Evolutionary conservation across 2,888 invertebrate genomes (phyloP).

Genomic region (Zaprionus lineosus): DNA sequence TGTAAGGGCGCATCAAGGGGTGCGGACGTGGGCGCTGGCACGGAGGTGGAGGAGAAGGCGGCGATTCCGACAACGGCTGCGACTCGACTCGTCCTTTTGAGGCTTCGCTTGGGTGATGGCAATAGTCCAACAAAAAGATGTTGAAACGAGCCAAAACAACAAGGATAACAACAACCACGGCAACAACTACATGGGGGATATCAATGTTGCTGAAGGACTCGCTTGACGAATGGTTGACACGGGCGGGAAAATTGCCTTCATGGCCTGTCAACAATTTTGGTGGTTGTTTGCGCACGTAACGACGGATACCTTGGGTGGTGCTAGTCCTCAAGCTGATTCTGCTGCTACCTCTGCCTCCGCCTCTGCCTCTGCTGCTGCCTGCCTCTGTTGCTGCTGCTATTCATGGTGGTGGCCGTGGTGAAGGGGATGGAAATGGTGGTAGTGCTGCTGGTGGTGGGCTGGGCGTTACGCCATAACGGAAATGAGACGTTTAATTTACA

Average conservation of each 20-base stretch:
- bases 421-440: background rate
- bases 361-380: no score
- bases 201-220: constrained; percentile 51
- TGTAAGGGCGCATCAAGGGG: no score
- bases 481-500: constrained; percentile 80
- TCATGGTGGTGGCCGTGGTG: background rate
- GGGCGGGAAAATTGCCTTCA: constrained; percentile 36
- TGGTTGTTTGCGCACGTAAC: constrained; percentile 47
- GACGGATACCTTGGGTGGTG: constrained; percentile 39
- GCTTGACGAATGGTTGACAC: constrained; percentile 77
- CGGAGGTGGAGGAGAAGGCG: background rate
- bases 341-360: no score
- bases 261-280: constrained; percentile 37
- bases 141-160: constrained; percentile 19
- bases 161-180: constrained; percentile 28
- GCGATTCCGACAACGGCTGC: constrained; percentile 13
- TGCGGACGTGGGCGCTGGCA: constrained; percentile 6
- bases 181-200: constrained; percentile 24
- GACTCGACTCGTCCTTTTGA: constrained; percentile 11
- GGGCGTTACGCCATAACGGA: constrained; percentile 66
- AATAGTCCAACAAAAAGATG: constrained; percentile 49
- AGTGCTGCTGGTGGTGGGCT: constrained; percentile 21
- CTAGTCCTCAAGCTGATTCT: no score
- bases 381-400: background rate
- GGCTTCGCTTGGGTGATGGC: constrained; percentile 38